These are phyloP conservation scores for Drosophila sechellia DNA, from an alignment of 1,140 invertebrate genomes.

Conservation along the genomic window DNA sequence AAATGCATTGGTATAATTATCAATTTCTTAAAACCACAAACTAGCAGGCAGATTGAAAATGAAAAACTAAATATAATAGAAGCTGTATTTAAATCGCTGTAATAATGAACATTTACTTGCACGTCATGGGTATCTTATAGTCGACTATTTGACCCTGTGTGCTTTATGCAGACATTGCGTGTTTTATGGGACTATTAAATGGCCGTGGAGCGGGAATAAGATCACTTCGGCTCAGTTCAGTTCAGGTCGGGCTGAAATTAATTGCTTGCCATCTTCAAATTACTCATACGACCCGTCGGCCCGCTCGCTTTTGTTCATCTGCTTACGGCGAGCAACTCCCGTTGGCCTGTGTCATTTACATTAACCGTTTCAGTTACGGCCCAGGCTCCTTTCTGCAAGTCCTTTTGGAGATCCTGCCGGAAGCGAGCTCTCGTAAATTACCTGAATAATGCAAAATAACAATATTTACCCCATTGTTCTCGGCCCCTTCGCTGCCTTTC, in stretches of 20 bases:
- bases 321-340: constrained; percentile 31
- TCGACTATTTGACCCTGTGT: background rate
- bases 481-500: background rate
- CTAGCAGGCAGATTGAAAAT: too few species aligned
- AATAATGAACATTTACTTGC: too few species aligned
- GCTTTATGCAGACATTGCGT: constrained; percentile 48
- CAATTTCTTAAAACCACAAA: too few species aligned
- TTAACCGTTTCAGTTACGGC: constrained; percentile 50
- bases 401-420: constrained; percentile 41
- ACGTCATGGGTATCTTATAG: background rate
- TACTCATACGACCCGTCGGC: constrained; percentile 74
- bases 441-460: constrained; percentile 79
- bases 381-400: constrained; percentile 4
- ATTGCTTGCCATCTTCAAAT: constrained; percentile 73
- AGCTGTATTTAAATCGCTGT: too few species aligned
- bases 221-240: constrained; percentile 12
- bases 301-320: constrained; percentile 14
- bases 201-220: constrained; percentile 18
- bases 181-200: constrained; percentile 78
- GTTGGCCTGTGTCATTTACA: constrained; percentile 54
- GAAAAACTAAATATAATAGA: too few species aligned
- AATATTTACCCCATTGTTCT: constrained; percentile 76
- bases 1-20: too few species aligned
- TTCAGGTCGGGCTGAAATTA: constrained; percentile 57
- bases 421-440: constrained; percentile 75